Evolutionary conservation across 2,113 vertebrate species (phyloP).

Genomic region (Cyprinodon tularosa): DNA sequence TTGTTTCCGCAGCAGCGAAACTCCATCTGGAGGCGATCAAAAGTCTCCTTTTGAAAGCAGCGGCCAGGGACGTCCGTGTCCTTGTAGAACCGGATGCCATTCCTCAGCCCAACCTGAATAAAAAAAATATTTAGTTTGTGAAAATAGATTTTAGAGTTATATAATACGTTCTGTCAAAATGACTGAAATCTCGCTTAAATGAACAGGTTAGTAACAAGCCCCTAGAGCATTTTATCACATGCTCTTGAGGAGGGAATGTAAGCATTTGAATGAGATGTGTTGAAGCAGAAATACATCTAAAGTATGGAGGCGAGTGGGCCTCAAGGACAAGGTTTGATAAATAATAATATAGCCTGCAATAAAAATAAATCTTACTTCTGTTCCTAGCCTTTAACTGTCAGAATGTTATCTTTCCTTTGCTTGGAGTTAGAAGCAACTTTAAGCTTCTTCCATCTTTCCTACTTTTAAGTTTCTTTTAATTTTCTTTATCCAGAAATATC

Average conservation of each 20-base stretch:
- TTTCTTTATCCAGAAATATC: no score
- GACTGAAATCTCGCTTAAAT: background rate
- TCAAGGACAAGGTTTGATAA: no score
- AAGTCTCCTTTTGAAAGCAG: conserved; percentile 85
- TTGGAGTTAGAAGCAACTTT: no score
- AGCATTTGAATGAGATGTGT: no score
- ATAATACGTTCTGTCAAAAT: background rate
- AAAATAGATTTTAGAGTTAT: background rate
- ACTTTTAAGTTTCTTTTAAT: no score
- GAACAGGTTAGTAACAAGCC: no score
- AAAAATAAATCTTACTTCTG: background rate
- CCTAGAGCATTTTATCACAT: no score
- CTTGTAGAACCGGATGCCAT: conserved; percentile 85
- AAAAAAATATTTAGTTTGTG: background rate
- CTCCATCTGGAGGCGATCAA: conserved; percentile 86
- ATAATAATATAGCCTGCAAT: background rate
- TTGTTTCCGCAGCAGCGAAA: conserved; percentile 86
- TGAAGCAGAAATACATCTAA: no score
- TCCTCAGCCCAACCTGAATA: conserved; percentile 81
- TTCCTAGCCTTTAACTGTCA: background rate
- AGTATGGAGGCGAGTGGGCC: no score
- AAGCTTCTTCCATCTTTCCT: no score
- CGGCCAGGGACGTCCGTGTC: conserved; percentile 86
- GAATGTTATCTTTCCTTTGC: background rate
- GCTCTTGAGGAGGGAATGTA: no score